Base-by-base conservation (phyloP, 2,797 vertebrate species). In the Xerus rutilus region DNA sequence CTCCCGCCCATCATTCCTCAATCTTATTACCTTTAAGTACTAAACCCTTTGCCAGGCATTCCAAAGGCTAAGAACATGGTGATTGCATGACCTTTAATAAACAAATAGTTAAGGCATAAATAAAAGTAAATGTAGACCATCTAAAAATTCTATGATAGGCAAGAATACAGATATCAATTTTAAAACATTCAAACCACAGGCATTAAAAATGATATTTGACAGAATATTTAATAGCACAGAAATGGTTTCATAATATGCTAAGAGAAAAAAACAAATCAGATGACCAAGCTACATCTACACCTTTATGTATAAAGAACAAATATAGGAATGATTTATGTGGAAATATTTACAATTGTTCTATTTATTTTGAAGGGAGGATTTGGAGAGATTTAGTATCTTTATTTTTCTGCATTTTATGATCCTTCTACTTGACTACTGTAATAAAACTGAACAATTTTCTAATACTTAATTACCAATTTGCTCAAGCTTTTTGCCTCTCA, bases 341-440 rank as follows among this genome's bases (percentile, higher is more conserved):
- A 96, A 93, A 84, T 82, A 79, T 70, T 88, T 93, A 74, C 0
- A 62, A 5, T 77, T 93, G n/a, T 69, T 81, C 39, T 88, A 43
- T 8, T 95, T 84, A 79, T 85, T 23, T 65, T 77, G 28, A 95
- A 86, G 43, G 49, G 7, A 79, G 1, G 67, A 84, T 87, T 62
- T 96, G 15, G 21, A 76, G 13, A 90, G 0, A 72, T 90, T 92
- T 78, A 65, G 77, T 83, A 54, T 88, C 49, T 93, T 94, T 59
- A 86, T 62, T 93, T 93, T 82, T 84, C 32, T 96, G 12, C 25
- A 86, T 83, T 72, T 86, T 95, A 64, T 49, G 14, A 65, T 69
- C 84, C 93, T 92, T 59, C 73, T 94, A n/a, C 49, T 94, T 87
- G 67, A 81, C 43, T 96, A 82, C 52, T 91, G 8, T 89, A 86